Evolutionary conservation across 2,113 vertebrate species (phyloP), one percentile per base, ranked within the genome.

Genomic region (Aspidoscelis tigris): DNA sequence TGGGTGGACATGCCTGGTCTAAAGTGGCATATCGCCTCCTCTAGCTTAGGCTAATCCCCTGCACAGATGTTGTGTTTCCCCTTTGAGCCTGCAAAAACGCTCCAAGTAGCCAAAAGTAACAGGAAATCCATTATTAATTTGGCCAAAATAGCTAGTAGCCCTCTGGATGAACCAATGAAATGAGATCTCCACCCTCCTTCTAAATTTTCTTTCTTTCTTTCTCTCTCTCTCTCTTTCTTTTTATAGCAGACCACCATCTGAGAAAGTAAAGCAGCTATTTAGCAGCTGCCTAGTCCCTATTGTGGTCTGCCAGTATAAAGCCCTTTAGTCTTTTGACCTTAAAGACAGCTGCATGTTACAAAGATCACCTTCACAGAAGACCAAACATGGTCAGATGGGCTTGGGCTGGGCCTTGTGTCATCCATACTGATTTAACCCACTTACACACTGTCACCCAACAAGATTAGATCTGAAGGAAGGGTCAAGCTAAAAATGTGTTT

Each of bases 311-410:
- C 43, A 41, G n/a, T 65, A 80, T 65, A 85, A 85, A 85, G 83
- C 83, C 61, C 77, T 73, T 79, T 65, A 73, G 55, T 64, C 70
- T 66, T 69, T 53, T 85, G 83, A 85, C 77, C 77, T 85, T 80
- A 85, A 64, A 53, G 70, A 41, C 83, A 85, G 83, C 77, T 85
- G 76, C 43, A 20, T 9, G 5, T 18, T 41, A 44, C 7, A 16
- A 70, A 22, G 41, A 55, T 43, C 55, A 79, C 12, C 43, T 65
- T 22, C 2, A 18, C 5, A 74, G 43, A 74, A 66, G 41, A 11
- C 83, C 83, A 26, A 85, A 85, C 26, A 74, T 80, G 83, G 83
- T 79, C 68, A 73, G 55, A 72, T 7, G 55, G 18, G 20, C 26
- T 9, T 24, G 26, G 58, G 43, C 7, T 8, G 2, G 10, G 44